Conservation (phyloP, 2,888 invertebrate species). For the Caenorhabditis plicata region DNA sequence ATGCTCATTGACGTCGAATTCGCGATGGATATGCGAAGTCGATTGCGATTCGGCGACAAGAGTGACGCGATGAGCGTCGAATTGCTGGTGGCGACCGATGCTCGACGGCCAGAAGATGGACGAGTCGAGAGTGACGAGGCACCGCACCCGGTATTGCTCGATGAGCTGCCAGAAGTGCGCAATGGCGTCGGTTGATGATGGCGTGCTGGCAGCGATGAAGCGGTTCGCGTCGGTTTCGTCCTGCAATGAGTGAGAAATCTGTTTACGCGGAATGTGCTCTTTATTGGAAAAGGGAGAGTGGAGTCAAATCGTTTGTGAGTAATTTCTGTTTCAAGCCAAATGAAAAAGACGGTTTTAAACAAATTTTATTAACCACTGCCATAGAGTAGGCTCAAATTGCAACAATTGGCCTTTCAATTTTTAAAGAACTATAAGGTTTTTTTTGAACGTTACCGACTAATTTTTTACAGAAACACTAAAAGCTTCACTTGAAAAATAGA, state of each 20-base stretch:
- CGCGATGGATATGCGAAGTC: constrained; percentile 21
- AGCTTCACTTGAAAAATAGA: too few relatives aligned
- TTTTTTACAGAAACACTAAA: too few relatives aligned
- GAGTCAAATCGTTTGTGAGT: not conserved
- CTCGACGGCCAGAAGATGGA: constrained; percentile 59
- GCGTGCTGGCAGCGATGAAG: constrained; percentile 33
- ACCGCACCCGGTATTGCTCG: constrained; percentile 50
- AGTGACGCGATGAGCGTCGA: constrained; percentile 24
- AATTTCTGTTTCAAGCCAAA: constrained; percentile 8
- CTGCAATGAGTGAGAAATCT: constrained; percentile 3
- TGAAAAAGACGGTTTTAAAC: too few relatives aligned
- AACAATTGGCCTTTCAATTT: too few relatives aligned
- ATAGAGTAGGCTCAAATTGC: too few relatives aligned
- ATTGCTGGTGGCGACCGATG: constrained; percentile 43
- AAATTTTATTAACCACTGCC: too few relatives aligned
- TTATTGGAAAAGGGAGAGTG: not conserved
- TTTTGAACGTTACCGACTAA: too few relatives aligned
- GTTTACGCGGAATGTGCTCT: not conserved
- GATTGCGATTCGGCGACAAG: constrained; percentile 16
- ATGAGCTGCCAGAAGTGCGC: constrained; percentile 62
- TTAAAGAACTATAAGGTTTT: too few relatives aligned
- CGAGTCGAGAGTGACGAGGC: constrained; percentile 55
- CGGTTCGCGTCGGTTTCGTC: constrained; percentile 20
- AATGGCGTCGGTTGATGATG: constrained; percentile 28
- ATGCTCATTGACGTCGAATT: constrained; percentile 20